Base-by-base conservation (phyloP, 2,797 vertebrate species). In the Enteromius treurensis region DNA sequence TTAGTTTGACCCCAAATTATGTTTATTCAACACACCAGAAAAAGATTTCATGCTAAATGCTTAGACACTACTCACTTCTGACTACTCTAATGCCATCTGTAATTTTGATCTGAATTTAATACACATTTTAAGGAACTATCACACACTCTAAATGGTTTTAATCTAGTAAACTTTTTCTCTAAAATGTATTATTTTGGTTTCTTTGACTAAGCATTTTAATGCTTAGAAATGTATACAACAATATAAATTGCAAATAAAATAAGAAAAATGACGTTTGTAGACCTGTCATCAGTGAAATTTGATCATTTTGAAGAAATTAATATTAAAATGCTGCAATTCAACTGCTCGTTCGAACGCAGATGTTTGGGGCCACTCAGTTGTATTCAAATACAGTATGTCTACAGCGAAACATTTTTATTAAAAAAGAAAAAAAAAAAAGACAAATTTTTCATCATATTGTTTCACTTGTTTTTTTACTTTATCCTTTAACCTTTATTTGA, bases 331-430 rank as follows among this genome's bases (percentile, higher is more conserved):
- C 55, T 68, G 14, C 17, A 51, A 58, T 62, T 40, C 19, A n/a
- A 7, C 71, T n/a, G 29, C 47, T 71, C 76, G 23, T 78, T 51
- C 32, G 45, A 65, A 55, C 47, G 74, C 79, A 26, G 55, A 78
- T 67, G 58, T 71, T 71, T 29, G 3, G 40, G 70, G 73, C 86
- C 84, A 76, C 76, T 87, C 68, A 73, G 65, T 68, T 86, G 88
- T 42, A 19, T 6, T 32, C 2, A 37, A 55, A 55, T 55, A 75
- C 51, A 26, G 32, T 11, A 14, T 80, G 49, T 69, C n/a, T 4
- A 23, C 13, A 51, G 10, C 40, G 4, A 42, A 42, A 64, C 9
- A n/a, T 42, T 19, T 51, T 26, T 40, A 23, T 51, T 51, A 32
- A 2, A 55, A 47, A 4, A 15, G n/a, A 3, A 60, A 49, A 47